These are phyloP conservation scores for Colletes latitarsis DNA, from an alignment of 1,140 invertebrate genomes.

Conservation along the genomic window DNA sequence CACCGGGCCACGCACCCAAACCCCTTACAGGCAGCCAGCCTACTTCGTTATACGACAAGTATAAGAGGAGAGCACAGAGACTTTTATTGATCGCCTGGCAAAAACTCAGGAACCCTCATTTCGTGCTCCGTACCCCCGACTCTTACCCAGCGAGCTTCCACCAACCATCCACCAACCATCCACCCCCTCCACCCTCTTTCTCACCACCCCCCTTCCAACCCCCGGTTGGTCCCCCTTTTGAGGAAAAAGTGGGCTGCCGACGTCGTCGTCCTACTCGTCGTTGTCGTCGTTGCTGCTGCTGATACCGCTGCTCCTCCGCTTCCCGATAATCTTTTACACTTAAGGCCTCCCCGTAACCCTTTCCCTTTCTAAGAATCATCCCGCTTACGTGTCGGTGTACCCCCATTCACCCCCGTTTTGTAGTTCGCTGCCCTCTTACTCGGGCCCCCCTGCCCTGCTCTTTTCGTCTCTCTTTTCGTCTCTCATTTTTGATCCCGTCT, in stretches of 20 bases:
- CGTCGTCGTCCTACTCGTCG: conserved; percentile 51
- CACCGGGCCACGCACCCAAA: conserved; percentile 79
- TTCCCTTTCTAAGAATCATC: conserved; percentile 64
- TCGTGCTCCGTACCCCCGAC: conserved; percentile 76
- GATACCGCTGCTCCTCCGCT: conserved; percentile 55
- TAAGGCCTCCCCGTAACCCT: conserved; percentile 69
- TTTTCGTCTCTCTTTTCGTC: not conserved
- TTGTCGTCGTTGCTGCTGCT: conserved; percentile 20
- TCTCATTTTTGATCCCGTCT: not conserved
- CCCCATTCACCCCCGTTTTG: conserved; percentile 7
- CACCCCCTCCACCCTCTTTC: conserved; percentile 43
- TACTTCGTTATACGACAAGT: conserved; percentile 81
- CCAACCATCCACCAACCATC: conserved; percentile 39
- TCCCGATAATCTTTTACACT: conserved; percentile 78
- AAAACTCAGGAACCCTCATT: conserved; percentile 81
- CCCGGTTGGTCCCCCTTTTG: conserved; percentile 53
- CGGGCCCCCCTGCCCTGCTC: not conserved
- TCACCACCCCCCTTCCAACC: conserved; percentile 44
- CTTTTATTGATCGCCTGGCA: conserved; percentile 82
- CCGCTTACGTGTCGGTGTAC: conserved; percentile 7
- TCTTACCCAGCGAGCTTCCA: conserved; percentile 59
- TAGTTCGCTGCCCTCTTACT: conserved; percentile 1
- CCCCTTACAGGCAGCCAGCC: conserved; percentile 73
- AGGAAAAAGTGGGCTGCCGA: conserved; percentile 64
- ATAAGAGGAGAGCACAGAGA: conserved; percentile 79